phyloP scores from a whole-genome alignment of 2,888 invertebrate species.

The Drosophila crucigera region DNA sequence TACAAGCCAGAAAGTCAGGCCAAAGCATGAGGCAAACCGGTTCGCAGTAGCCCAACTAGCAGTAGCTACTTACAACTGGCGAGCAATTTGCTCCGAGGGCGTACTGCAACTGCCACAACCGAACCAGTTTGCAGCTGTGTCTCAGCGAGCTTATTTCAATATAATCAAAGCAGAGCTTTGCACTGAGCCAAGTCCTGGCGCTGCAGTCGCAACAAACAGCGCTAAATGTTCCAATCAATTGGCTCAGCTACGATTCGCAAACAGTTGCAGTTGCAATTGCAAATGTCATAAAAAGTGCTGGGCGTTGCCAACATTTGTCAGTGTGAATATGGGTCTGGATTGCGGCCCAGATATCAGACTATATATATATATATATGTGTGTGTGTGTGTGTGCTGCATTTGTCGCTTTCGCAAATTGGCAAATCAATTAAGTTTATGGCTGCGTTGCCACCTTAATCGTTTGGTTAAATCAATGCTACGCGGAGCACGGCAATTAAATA shows the following conservation, averaged over 20 bases:
- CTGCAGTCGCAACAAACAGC: constrained; percentile 7
- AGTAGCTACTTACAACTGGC: constrained; percentile 38
- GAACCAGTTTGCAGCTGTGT: constrained; percentile 77
- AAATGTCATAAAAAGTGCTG: constrained; percentile 33
- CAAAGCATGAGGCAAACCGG: constrained; percentile 50
- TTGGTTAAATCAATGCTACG: constrained; percentile 57
- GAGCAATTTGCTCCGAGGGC: constrained; percentile 35
- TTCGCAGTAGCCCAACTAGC: constrained; percentile 37
- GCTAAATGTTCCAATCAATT: constrained; percentile 38
- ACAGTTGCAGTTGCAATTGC: constrained; percentile 18
- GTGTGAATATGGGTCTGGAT: constrained; percentile 13
- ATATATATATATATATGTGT: not conserved
- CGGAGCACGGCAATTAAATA: constrained; percentile 58
- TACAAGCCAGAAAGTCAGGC: constrained; percentile 40
- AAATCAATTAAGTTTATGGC: constrained; percentile 78
- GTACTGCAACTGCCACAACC: constrained; percentile 1
- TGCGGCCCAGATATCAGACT: not conserved
- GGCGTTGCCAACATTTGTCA: constrained; percentile 74
- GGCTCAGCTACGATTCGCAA: constrained; percentile 8
- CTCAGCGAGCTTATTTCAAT: constrained; percentile 58
- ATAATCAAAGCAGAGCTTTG: constrained; percentile 72
- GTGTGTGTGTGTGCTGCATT: constrained; percentile 8
- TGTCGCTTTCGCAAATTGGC: constrained; percentile 63
- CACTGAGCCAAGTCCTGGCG: constrained; percentile 24
- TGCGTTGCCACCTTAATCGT: constrained; percentile 68